phyloP scores from a whole-genome alignment of 2,797 vertebrate genomes.

The Falco naumanni region DNA sequence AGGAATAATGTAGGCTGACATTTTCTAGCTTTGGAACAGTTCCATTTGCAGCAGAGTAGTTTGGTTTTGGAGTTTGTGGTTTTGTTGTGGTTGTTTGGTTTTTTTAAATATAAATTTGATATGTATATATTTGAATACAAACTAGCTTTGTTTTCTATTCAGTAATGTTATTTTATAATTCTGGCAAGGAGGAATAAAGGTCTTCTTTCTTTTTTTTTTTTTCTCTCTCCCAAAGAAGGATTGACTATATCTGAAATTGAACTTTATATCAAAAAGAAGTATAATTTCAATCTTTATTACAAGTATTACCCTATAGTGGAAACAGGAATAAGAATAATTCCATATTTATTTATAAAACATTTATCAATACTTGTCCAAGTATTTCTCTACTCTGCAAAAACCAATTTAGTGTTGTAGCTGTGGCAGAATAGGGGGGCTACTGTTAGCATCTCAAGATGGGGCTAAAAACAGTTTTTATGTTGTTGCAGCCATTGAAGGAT shows the following conservation, averaged over 20 bases:
- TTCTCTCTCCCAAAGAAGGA: not conserved
- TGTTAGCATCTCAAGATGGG: not conserved
- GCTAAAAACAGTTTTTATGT: not conserved
- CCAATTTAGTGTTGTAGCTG: not conserved
- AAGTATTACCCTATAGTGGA: not conserved
- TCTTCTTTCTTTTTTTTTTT: no score
- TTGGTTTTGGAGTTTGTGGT: no score
- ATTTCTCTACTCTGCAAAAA: not conserved
- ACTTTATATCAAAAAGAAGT: not conserved
- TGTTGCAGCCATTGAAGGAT: not conserved
- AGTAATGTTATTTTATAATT: no score
- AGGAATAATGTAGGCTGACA: not conserved
- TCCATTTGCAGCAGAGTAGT: not conserved
- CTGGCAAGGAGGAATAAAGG: no score
- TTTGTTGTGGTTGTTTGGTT: no score
- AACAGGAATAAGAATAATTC: not conserved
- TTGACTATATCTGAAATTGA: not conserved
- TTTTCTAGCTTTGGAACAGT: not conserved
- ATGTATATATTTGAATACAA: not conserved
- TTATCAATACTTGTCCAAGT: not conserved
- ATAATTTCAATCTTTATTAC: not conserved
- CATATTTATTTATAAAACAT: not conserved
- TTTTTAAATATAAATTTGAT: not conserved
- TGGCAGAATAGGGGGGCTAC: not conserved
- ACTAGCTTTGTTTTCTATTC: no score